Percentiles rank a stretch among this genome's conserved stretches.
Conservation (phyloP, 2,113 vertebrate species). For the Mesitornis unicolor region DNA sequence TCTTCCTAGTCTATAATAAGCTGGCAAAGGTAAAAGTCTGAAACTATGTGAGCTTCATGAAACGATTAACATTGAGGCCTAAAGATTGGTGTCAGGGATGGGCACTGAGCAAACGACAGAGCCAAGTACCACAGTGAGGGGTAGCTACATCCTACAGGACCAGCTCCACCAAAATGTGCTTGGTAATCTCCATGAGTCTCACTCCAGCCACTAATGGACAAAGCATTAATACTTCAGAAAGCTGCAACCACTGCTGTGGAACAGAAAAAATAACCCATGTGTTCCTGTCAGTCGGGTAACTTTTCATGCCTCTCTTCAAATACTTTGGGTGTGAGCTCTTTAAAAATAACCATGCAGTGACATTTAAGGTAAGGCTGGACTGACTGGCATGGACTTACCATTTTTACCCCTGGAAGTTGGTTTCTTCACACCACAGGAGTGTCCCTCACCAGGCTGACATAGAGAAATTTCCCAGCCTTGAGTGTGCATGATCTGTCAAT, state of each 20-base stretch:
- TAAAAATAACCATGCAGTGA: not conserved
- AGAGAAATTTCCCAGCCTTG: constrained; percentile 13
- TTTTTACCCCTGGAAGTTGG: not conserved
- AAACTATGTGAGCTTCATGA: not conserved
- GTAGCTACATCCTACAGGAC: not conserved
- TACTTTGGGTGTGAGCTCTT: not conserved
- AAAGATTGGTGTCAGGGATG: not conserved
- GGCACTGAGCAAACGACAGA: not conserved
- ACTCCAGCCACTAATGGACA: not conserved
- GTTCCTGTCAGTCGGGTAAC: not conserved
- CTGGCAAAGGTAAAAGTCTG: constrained; percentile 39
- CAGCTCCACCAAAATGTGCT: not conserved
- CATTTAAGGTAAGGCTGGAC: not conserved
- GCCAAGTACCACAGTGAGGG: not conserved
- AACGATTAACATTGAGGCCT: constrained; percentile 19
- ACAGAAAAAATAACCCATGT: not conserved
- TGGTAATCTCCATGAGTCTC: not conserved
- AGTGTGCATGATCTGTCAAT: not conserved
- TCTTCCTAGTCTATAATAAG: constrained; percentile 61
- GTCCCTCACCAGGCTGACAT: not conserved
- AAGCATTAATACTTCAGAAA: not conserved
- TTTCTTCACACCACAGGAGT: not conserved
- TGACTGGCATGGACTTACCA: not conserved
- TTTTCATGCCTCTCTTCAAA: not conserved
- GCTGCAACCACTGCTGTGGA: not conserved